phyloP scores from a whole-genome alignment of 2,797 vertebrate genomes.

The Sciurus carolinensis region DNA sequence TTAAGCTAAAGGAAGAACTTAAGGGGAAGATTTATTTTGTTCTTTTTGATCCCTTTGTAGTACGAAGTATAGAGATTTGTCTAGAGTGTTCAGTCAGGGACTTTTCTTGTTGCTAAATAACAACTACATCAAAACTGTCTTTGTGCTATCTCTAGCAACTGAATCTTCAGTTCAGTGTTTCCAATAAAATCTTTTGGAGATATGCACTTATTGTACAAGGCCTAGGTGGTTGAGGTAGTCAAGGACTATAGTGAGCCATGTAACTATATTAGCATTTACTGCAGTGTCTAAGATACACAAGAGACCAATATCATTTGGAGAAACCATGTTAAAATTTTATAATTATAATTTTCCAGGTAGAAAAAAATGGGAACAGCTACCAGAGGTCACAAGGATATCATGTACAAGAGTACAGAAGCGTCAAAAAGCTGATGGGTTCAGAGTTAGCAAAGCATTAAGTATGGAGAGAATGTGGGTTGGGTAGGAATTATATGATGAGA shows the following conservation, averaged over 20 bases:
- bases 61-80: neutral
- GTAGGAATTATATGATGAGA: conserved; percentile 52
- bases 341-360: conserved; percentile 48
- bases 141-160: neutral
- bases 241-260: neutral
- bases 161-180: neutral
- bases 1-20: neutral
- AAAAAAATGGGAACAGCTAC: conserved; percentile 9
- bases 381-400: conserved; percentile 66
- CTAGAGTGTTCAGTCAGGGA: conserved; percentile 15
- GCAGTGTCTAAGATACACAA: neutral
- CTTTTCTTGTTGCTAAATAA: conserved; percentile 27
- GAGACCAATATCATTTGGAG: neutral
- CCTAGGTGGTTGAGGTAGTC: neutral
- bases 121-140: neutral
- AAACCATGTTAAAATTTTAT: conserved; percentile 35
- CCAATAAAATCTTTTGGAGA: conserved; percentile 23
- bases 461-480: conserved; percentile 48
- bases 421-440: conserved; percentile 64
- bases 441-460: conserved; percentile 60
- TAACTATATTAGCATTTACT: neutral
- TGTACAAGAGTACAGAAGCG: conserved; percentile 56
- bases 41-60: neutral
- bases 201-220: conserved; percentile 43
- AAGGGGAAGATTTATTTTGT: conserved; percentile 6